Conservation (phyloP, 2,888 invertebrate genomes). For the Drosophila neotestacea region DNA sequence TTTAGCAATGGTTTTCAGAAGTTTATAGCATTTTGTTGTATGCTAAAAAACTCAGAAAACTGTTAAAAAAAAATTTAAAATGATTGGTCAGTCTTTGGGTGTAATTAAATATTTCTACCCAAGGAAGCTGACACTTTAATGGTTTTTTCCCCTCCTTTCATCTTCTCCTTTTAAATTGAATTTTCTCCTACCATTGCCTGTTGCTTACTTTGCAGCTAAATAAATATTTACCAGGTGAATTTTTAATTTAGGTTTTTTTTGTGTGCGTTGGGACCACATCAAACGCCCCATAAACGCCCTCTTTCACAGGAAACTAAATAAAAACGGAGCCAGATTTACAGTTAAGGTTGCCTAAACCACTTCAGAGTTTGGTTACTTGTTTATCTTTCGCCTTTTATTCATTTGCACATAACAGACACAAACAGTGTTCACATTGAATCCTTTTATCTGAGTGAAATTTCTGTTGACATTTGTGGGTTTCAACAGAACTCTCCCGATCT, state of each 20-base stretch:
- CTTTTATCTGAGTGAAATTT: slow-evolving; percentile 19
- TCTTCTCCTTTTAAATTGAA: not conserved
- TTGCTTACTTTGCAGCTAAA: slow-evolving; percentile 26
- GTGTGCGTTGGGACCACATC: slow-evolving; percentile 24
- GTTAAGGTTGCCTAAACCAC: slow-evolving; percentile 28
- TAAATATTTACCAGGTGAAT: slow-evolving; percentile 47
- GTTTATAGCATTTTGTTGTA: not conserved
- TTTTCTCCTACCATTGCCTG: not conserved
- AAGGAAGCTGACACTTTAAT: slow-evolving; percentile 1
- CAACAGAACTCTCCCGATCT: not conserved
- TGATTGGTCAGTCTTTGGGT: not conserved
- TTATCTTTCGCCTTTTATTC: slow-evolving; percentile 55
- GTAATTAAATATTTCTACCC: not conserved
- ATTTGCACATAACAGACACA: slow-evolving; percentile 47
- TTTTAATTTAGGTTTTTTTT: slow-evolving; percentile 47
- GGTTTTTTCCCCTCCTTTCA: not conserved
- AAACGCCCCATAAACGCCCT: slow-evolving; percentile 12
- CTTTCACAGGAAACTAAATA: slow-evolving; percentile 8
- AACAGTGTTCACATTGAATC: slow-evolving; percentile 8
- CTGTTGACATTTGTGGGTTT: slow-evolving; percentile 42
- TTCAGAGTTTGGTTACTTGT: slow-evolving; percentile 44
- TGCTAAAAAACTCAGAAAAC: not conserved
- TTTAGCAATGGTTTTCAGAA: not conserved
- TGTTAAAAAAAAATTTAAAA: not conserved
- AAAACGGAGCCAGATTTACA: not conserved